Evolutionary conservation across 35 echinoderm and acorn worm genomes (phyloP).

Genomic region (Ptychodera flava): DNA sequence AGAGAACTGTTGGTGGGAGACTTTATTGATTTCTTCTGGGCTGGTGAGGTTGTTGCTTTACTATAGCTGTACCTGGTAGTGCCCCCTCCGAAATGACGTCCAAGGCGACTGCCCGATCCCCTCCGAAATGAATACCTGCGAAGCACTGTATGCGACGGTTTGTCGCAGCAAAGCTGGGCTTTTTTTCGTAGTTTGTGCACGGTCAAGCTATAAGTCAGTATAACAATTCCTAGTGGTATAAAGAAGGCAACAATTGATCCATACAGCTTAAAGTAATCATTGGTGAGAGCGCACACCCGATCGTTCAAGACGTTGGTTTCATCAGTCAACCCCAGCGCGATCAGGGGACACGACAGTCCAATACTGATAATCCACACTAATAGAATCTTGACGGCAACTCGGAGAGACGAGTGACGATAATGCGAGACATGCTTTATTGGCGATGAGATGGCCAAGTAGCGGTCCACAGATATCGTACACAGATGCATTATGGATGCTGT

Average conservation of each 20-base stretch:
- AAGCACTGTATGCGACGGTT: not conserved
- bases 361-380: slow-evolving; percentile 58
- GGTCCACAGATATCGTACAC: slow-evolving; percentile 62
- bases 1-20: not conserved
- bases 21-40: not conserved
- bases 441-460: slow-evolving; percentile 66
- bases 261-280: slow-evolving; percentile 59
- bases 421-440: slow-evolving; percentile 34
- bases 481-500: slow-evolving; percentile 87
- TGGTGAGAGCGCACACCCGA: slow-evolving; percentile 37
- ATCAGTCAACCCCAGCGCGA: slow-evolving; percentile 37
- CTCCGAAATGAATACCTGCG: not conserved
- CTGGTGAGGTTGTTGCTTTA: not conserved
- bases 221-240: slow-evolving; percentile 56
- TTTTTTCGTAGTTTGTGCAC: slow-evolving; percentile 49
- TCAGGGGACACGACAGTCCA: slow-evolving; percentile 53
- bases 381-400: slow-evolving; percentile 46
- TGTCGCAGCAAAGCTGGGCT: not conserved
- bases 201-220: slow-evolving; percentile 55
- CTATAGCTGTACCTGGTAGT: not conserved
- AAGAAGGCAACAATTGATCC: slow-evolving; percentile 74
- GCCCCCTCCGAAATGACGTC: not conserved
- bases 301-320: slow-evolving; percentile 39
- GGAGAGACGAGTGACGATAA: slow-evolving; percentile 11
- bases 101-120: not conserved